These are phyloP conservation scores for Mastigias papua DNA, from an alignment of 30 jellyfish, hydroid and myxozoan species.

Conservation along the genomic window DNA sequence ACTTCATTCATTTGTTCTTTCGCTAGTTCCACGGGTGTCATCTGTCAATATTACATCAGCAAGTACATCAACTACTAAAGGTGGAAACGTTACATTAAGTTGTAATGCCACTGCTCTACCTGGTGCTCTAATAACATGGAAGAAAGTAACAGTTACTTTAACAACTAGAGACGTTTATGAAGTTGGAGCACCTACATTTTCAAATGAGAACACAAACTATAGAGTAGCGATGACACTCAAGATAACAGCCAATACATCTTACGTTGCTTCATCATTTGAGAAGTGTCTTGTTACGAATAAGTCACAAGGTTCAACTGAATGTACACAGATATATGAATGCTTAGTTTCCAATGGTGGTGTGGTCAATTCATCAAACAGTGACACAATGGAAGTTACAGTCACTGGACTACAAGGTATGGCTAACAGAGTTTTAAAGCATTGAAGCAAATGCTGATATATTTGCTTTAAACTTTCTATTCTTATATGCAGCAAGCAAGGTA, in stretches of 20 bases:
- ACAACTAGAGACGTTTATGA: slow-evolving; percentile 20
- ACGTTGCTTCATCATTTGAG: background rate
- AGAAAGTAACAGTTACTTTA: slow-evolving; percentile 1
- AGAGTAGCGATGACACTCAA: slow-evolving; percentile 16
- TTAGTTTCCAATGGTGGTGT: slow-evolving; percentile 22
- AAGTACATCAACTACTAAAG: slow-evolving; percentile 26
- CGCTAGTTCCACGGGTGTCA: slow-evolving; percentile 15
- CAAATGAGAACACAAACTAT: slow-evolving; percentile 20
- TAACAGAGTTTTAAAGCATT: background rate
- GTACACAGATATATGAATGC: slow-evolving; percentile 34
- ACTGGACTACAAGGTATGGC: slow-evolving; percentile 46
- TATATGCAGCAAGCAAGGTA: too few species aligned
- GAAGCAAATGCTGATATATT: background rate
- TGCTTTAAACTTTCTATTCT: background rate
- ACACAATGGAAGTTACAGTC: slow-evolving; percentile 19
- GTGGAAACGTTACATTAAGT: slow-evolving; percentile 20
- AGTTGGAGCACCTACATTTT: slow-evolving; percentile 7
- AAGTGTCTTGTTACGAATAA: slow-evolving; percentile 14
- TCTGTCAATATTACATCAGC: slow-evolving; percentile 15
- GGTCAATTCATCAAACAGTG: background rate
- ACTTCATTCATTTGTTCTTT: background rate
- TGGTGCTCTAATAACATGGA: slow-evolving; percentile 38
- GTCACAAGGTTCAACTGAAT: slow-evolving; percentile 29
- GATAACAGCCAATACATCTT: slow-evolving; percentile 30
- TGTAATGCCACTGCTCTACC: slow-evolving; percentile 51